Evolutionary conservation across 2,113 vertebrate genomes (phyloP), one percentile per base, ranked within the genome.

Genomic region (Aplodontia rufa): DNA sequence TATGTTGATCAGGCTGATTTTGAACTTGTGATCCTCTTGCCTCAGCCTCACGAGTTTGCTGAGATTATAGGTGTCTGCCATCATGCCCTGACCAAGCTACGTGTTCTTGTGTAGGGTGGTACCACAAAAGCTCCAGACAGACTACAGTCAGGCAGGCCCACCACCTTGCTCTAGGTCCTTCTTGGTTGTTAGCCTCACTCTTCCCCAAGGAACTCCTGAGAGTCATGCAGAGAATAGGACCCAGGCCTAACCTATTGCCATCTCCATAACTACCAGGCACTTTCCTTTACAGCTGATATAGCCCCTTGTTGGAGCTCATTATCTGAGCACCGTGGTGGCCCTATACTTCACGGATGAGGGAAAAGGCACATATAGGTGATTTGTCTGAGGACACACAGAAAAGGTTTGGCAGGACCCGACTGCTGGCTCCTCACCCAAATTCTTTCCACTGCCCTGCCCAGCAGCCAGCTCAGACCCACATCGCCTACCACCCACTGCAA

Each of bases 381-480:
- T 94, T 8, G 9, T 66, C 85, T 40, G 64, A 85, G 81, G 89
- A 83, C 92, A 80, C 93, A 87, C 37, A 78, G 71, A 47, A 64
- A 42, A 83, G 64, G 42, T 60, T 95, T 93, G 94, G 94, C 93
- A 87, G 37, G 64, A n/a, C 60, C 9, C 2, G 32, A 42, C 55
- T 49, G n/a, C 96, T 90, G 87, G 87, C 83, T 96, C 76, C 83
- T 64, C 14, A 72, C 40, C 37, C 58, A 90, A 93, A 90, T 93
- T 96, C 97, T 90, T 96, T 95, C 96, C 90, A 53, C 80, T 71
- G 95, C 80, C 76, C 84, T 97, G 58, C 92, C 97, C 68, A 35
- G 30, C 42, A 0, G 62, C 88, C 91, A 62, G 68, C 74, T 88
- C 94, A 94, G 51, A 80, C 72, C 60, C 87, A 68, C 22, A 20